Percentiles rank a stretch among this genome's conserved stretches.
Evolutionary conservation across 30 jellyfish, hydroid and myxozoan genomes (phyloP).

Genomic region (Nemopilema nomurai): DNA sequence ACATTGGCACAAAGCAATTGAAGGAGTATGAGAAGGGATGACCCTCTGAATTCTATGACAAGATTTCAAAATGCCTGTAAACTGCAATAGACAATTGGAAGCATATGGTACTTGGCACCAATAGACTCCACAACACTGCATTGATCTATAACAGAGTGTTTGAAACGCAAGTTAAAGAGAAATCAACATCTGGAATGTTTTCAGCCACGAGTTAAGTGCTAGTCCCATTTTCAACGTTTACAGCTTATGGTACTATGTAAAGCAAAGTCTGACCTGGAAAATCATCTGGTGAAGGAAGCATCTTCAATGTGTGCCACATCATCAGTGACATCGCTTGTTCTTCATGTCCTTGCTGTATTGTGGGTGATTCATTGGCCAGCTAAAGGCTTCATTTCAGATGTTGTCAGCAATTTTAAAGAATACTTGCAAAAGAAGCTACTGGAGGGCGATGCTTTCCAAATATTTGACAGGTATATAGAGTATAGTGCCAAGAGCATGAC

Average conservation of each 20-base stretch:
- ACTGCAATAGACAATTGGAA: conserved; percentile 22
- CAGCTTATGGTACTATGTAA: conserved; percentile 1
- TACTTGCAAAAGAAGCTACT: background rate
- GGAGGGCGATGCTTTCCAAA: conserved; percentile 2
- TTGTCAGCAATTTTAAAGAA: conserved; percentile 4
- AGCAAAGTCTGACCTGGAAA: conserved; percentile 20
- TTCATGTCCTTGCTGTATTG: conserved; percentile 34
- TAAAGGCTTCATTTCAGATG: conserved; percentile 6
- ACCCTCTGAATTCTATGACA: conserved; percentile 31
- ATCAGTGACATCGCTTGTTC: background rate
- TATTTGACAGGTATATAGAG: conserved; percentile 22
- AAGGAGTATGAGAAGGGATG: conserved; percentile 25
- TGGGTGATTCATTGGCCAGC: conserved; percentile 35
- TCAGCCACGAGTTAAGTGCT: conserved; percentile 23
- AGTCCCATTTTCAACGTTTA: conserved; percentile 29
- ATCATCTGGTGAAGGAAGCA: conserved; percentile 13
- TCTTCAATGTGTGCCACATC: background rate
- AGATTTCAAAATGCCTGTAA: conserved; percentile 16
- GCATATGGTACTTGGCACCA: conserved; percentile 27
- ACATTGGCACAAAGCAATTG: conserved; percentile 31
- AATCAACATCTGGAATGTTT: conserved; percentile 18
- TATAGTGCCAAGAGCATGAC: conserved; percentile 18
- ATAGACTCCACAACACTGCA: background rate
- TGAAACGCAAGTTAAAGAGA: conserved; percentile 22
- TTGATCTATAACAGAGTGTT: conserved; percentile 6